phyloP scores from a whole-genome alignment of 2,888 invertebrate species.

The Stictocephala bisonia region DNA sequence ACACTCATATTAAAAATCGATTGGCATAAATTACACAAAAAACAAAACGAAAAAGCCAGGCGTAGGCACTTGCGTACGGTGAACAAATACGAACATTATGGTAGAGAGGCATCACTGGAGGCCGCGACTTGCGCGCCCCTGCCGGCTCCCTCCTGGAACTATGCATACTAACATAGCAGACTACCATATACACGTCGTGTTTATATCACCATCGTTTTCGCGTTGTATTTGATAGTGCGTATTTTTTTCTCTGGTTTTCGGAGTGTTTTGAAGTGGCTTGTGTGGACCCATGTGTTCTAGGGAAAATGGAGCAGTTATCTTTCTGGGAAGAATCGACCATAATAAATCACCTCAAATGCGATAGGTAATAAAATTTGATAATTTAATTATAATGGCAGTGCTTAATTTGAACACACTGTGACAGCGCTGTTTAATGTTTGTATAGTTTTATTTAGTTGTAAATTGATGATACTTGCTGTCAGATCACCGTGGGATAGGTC shows the following conservation, averaged over 20 bases:
- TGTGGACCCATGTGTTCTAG: conserved; percentile 2
- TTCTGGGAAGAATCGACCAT: conserved; percentile 48
- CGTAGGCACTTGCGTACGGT: too few species aligned
- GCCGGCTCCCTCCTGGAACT: conserved; percentile 16
- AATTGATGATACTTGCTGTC: background rate
- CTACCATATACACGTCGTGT: too few species aligned
- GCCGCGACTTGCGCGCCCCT: conserved; percentile 8
- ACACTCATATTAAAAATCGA: too few species aligned
- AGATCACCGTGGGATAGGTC: conserved; percentile 1
- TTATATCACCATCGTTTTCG: background rate
- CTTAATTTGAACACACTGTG: background rate
- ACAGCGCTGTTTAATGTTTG: too few species aligned
- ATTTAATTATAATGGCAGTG: conserved; percentile 17
- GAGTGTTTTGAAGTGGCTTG: background rate
- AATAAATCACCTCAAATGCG: conserved; percentile 50
- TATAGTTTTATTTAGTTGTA: background rate
- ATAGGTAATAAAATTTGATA: conserved; percentile 48
- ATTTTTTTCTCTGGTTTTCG: background rate
- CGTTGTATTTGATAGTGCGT: background rate
- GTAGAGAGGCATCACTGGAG: conserved; percentile 1
- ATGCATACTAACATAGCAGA: conserved; percentile 23
- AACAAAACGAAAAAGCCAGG: too few species aligned
- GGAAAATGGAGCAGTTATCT: conserved; percentile 41
- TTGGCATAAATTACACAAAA: too few species aligned
- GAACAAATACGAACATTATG: background rate